Percentiles rank a stretch among this genome's conserved stretches.
Evolutionary conservation across 2,113 vertebrate species (phyloP).

Genomic region (Elephantulus edwardii): DNA sequence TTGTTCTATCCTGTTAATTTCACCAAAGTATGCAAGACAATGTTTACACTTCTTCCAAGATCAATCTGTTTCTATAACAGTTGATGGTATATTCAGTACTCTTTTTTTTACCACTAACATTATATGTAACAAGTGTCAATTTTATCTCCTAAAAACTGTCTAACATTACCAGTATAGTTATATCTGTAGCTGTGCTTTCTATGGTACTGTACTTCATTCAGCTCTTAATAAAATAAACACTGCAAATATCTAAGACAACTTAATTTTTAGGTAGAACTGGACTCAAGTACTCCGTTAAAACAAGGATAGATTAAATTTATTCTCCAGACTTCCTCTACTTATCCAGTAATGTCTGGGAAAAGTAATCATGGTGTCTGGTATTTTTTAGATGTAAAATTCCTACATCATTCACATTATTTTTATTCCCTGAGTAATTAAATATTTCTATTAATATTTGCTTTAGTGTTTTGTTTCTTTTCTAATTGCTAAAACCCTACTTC

Average conservation of each 20-base stretch:
- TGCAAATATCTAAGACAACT: constrained; percentile 50
- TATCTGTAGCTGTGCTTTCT: constrained; percentile 19
- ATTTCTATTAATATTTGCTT: constrained; percentile 69
- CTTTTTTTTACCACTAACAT: too few relatives aligned
- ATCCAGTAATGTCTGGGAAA: constrained; percentile 43
- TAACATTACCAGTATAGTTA: constrained; percentile 39
- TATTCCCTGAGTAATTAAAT: constrained; percentile 64
- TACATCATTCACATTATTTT: constrained; percentile 49
- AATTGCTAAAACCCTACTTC: constrained; percentile 61
- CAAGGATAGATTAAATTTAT: constrained; percentile 51
- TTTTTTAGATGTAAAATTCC: constrained; percentile 21
- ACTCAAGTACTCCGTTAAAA: constrained; percentile 57
- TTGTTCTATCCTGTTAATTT: too few relatives aligned
- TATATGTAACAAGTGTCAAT: not conserved
- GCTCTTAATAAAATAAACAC: constrained; percentile 38
- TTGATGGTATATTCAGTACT: too few relatives aligned
- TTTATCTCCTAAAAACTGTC: constrained; percentile 37
- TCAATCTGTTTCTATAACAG: too few relatives aligned
- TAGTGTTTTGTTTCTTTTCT: constrained; percentile 50
- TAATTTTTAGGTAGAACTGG: constrained; percentile 60
- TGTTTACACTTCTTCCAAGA: too few relatives aligned
- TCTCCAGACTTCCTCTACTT: constrained; percentile 58
- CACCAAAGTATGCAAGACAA: too few relatives aligned
- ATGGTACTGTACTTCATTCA: not conserved
- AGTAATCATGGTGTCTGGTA: constrained; percentile 45